Percentiles rank a stretch among this genome's conserved stretches.
These are phyloP conservation scores for Ascidia mentula DNA, from an alignment of 23 tunicate species.

Conservation along the genomic window DNA sequence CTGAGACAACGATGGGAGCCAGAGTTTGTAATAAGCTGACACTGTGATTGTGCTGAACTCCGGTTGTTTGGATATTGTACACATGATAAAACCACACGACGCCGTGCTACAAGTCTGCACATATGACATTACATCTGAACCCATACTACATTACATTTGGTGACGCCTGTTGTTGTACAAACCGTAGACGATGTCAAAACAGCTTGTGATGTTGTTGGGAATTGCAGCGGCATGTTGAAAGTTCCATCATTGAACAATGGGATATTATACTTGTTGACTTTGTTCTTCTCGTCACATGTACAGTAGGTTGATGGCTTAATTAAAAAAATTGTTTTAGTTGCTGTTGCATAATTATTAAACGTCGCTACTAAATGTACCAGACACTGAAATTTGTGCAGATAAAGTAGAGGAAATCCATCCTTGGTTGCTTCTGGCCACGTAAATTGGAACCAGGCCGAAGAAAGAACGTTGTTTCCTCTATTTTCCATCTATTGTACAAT, in stretches of 20 bases:
- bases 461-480: background rate
- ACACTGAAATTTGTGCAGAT: background rate
- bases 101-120: background rate
- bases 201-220: background rate
- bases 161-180: background rate
- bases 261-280: background rate
- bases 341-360: background rate
- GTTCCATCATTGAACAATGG: background rate
- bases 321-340: background rate
- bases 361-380: background rate
- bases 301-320: background rate
- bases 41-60: background rate
- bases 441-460: background rate
- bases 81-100: background rate
- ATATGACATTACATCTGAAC: too few relatives aligned
- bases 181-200: background rate
- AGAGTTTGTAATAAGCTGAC: background rate
- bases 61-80: background rate
- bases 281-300: background rate
- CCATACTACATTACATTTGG: too few relatives aligned
- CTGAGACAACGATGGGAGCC: background rate
- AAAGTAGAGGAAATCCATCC: slow-evolving; percentile 6
- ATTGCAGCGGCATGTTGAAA: background rate
- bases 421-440: background rate
- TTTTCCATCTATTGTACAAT: background rate